These are phyloP conservation scores for Alexandromys fortis DNA, from an alignment of 2,113 vertebrate species.

Conservation along the genomic window DNA sequence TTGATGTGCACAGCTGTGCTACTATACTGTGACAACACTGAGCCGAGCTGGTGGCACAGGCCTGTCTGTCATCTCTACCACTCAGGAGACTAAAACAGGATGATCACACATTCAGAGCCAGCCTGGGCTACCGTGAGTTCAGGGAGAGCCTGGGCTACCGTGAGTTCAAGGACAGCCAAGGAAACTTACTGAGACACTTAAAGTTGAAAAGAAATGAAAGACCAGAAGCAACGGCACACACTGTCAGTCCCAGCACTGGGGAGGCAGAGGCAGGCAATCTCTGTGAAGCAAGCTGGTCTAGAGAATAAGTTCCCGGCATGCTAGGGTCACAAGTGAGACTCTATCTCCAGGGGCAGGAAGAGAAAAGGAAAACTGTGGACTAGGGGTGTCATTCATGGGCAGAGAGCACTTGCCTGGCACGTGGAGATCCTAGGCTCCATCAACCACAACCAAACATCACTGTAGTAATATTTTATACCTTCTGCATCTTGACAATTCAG, in stretches of 20 bases:
- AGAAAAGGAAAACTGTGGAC: no score
- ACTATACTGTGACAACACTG: fast-evolving
- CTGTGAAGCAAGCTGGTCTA: not conserved
- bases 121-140: not conserved
- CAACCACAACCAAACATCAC: not conserved
- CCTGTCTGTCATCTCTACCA: not conserved
- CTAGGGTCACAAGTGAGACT: not conserved
- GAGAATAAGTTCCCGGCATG: not conserved
- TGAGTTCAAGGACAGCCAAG: not conserved
- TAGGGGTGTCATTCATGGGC: not conserved
- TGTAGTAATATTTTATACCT: not conserved
- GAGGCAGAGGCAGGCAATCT: not conserved
- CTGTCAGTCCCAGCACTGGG: not conserved
- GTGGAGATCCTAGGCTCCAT: no score
- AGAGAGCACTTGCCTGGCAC: no score
- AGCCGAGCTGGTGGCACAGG: not conserved
- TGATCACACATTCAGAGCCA: not conserved
- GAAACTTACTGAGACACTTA: not conserved
- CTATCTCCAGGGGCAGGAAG: no score
- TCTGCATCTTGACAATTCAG: not conserved
- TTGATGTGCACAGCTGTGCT: not conserved
- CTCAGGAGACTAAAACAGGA: not conserved
- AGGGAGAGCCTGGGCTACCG: not conserved
- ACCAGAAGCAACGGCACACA: not conserved
- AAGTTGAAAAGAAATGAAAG: not conserved